These are phyloP conservation scores for Erethizon dorsatum DNA, from an alignment of 2,797 vertebrate species.

Conservation along the genomic window DNA sequence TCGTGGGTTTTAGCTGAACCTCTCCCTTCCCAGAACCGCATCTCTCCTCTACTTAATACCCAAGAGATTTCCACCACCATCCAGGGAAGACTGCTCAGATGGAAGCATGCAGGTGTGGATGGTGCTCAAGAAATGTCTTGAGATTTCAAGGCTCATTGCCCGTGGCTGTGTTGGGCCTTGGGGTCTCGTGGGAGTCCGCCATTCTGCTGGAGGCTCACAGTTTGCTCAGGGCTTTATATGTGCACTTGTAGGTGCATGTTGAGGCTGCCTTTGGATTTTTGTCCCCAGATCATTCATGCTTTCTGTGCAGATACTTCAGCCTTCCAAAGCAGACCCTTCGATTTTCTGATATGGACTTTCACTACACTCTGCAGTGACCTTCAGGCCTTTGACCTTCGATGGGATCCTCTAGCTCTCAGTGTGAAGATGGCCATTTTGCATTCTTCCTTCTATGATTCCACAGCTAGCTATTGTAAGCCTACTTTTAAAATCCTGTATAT, in stretches of 20 bases:
- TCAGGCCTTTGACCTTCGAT: neutral
- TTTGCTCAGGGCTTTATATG: neutral
- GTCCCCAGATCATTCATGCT: neutral
- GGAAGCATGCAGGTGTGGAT: neutral
- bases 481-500: neutral
- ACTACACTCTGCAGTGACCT: neutral
- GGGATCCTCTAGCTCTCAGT: neutral
- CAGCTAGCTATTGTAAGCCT: neutral
- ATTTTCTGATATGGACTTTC: neutral
- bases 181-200: neutral
- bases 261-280: neutral
- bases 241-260: constrained; percentile 92
- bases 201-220: fast-evolving
- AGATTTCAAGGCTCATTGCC: neutral
- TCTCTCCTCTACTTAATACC: fast-evolving
- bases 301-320: neutral
- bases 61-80: fast-evolving
- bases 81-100: fast-evolving
- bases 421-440: neutral
- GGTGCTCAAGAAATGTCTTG: neutral
- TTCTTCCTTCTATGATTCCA: neutral
- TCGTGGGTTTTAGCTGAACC: fast-evolving
- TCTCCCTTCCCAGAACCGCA: fast-evolving
- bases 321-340: neutral
- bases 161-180: neutral